Evolutionary conservation across 2,797 vertebrate genomes (phyloP), one percentile per base, ranked within the genome.

Genomic region (Erpetoichthys calabaricus): DNA sequence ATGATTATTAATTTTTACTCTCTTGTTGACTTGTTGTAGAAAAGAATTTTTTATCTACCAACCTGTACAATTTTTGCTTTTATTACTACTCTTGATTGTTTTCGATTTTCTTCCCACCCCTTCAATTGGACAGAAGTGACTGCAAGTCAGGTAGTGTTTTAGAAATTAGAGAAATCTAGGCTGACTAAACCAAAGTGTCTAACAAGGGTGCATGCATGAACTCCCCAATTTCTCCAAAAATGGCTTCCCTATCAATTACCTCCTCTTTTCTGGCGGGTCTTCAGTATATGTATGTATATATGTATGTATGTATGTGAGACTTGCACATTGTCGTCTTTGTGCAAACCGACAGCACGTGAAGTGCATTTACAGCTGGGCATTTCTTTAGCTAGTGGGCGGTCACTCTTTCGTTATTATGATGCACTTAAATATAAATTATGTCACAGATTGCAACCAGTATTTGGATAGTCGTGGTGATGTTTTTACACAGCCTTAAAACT

Each of bases 1-100:
- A 69, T 60, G 8, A 51, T 46, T 56, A 58, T 67, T 67, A 4
- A 46, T 47, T 61, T 71, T 84, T 76, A 80, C 76, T 78, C 78
- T 80, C 70, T 77, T 74, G 80, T 83, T 68, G 72, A 80, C 75
- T 79, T 83, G 79, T 74, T 82, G 67, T 75, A 78, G 76, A 79
- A 75, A 68, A 56, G 69, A 85, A 78, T 79, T 75, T 81, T 82
- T 73, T 77, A 68, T 71, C 63, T 61, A 67, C 70, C 71, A 67
- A 72, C 68, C 66, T 63, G 68, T 84, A 68, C 77, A 76, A 79
- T 75, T 61, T 65, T 67, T 59, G 44, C 52, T 74, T 81, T 84
- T 77, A 68, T 75, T 77, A 72, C 75, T 66, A 65, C 69, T 82
- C 73, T 83, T 75, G 67, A 75, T 80, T 68, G 62, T 61, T 77